A percentile compares a stretch with the other conserved stretches of the same genome.
Conservation (phyloP, 2,888 invertebrate species). For the Xestoiulus laeticollis region DNA sequence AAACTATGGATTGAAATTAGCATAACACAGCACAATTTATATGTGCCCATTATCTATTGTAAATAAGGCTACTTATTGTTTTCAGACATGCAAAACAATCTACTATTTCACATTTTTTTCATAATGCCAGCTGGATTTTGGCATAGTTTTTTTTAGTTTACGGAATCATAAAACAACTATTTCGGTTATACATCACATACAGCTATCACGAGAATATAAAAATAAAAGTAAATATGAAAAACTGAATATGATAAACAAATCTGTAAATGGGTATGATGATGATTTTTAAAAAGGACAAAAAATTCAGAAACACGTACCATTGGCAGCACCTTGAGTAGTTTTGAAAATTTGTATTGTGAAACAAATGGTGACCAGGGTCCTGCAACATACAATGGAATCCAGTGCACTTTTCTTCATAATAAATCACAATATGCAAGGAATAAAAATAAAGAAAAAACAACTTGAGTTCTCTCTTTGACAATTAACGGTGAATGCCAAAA, state of each 20-base stretch:
- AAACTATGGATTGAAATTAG: too few species aligned
- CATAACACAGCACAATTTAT: too few species aligned
- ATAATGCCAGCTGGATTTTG: too few species aligned
- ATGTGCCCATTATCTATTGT: too few species aligned
- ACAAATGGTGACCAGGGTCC: slow-evolving; percentile 9
- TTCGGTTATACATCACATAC: not conserved
- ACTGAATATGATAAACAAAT: not conserved
- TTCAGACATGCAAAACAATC: too few species aligned
- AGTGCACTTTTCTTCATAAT: slow-evolving; percentile 14
- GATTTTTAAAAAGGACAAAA: not conserved
- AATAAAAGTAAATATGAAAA: too few species aligned
- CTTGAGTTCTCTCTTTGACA: not conserved
- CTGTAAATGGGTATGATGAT: not conserved
- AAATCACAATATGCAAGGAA: not conserved
- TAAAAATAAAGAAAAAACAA: not conserved
- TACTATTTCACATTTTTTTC: too few species aligned
- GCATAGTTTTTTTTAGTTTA: too few species aligned
- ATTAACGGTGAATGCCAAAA: not conserved
- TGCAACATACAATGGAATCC: not conserved
- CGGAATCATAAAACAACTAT: not conserved
- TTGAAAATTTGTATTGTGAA: not conserved
- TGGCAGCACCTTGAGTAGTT: not conserved
- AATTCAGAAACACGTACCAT: not conserved
- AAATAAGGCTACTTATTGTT: too few species aligned
- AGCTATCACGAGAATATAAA: not conserved